phyloP scores from a whole-genome alignment of 2,113 vertebrate genomes.

The Ceyx cyanopectus region DNA sequence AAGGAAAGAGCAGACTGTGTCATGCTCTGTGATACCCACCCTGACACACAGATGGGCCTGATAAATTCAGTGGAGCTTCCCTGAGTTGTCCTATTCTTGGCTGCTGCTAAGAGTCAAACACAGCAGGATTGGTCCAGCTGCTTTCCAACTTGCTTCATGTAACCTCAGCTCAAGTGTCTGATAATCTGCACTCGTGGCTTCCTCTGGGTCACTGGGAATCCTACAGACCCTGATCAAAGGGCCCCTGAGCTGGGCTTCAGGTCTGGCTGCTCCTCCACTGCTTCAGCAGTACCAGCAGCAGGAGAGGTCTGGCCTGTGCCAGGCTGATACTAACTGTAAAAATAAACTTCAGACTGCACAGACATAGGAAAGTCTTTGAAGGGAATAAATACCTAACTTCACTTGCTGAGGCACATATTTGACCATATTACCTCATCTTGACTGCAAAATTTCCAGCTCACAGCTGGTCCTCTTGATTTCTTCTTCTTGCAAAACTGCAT shows the following conservation, averaged over 20 bases:
- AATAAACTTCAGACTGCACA: not conserved
- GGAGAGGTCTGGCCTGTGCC: not conserved
- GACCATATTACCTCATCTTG: constrained; percentile 61
- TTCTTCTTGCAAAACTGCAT: constrained; percentile 18
- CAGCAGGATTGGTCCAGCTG: not conserved
- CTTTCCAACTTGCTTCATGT: not conserved
- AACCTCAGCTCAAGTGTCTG: not conserved
- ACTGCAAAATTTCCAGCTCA: constrained; percentile 25
- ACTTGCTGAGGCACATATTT: constrained; percentile 21
- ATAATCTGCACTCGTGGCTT: not conserved
- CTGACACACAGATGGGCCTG: rapidly evolving
- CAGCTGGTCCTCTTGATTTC: constrained; percentile 43
- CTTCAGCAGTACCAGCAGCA: not conserved
- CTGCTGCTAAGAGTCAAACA: not conserved
- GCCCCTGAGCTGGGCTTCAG: not conserved
- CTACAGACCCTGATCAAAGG: not conserved
- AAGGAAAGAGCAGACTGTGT: not conserved
- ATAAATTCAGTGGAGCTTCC: not conserved
- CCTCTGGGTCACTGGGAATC: not conserved
- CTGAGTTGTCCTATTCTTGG: not conserved
- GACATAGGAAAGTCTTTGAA: not conserved
- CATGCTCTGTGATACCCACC: not conserved
- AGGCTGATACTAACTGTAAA: not conserved
- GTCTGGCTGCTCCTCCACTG: not conserved
- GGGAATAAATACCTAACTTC: not conserved